Evolutionary conservation across 2,113 vertebrate genomes (phyloP), one percentile per base, ranked within the genome.

Genomic region (Ammospiza nelsoni): DNA sequence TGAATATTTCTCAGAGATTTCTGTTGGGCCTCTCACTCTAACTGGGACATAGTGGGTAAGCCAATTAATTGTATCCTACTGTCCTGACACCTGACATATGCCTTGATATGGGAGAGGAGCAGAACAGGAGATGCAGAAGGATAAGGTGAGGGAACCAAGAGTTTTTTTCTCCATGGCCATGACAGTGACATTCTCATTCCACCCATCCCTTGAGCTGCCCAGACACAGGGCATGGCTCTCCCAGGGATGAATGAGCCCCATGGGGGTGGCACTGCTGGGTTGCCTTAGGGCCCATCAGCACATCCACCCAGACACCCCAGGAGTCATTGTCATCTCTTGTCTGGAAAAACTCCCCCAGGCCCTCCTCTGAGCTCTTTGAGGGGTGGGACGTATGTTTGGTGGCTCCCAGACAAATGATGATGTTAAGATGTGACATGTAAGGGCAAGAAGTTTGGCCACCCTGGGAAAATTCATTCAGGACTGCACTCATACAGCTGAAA

Each of bases 271-370:
- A 22, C 58, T 89, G 62, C 87, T 83, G 55, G 25, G 55, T 35
- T 92, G 85, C 90, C 86, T 84, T 74, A 86, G 76, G 83, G 76
- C 48, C 65, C 86, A 68, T 93, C 68, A 90, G 65, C 86, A 63
- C 59, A 62, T 81, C 81, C 73, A 89, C 18, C 48, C 3, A 9
- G 88, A 43, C 83, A 63, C 48, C 52, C 71, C 1, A 3, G 88
- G 68, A 90, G 73, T 52, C 72, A 49, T 63, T 93, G 94, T 91
- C 94, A 87, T 90, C 80, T 62, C 78, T 23, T 39, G 48, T 52
- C 65, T 91, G 79, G 48, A 69, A 84, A 95, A 75, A 39, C 18
- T 72, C 41, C 41, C 61, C 62, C 57, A 31, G 29, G 57, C 1
- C 0, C 51, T 84, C 54, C 55, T 91, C 39, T 0, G 0, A 75